A percentile compares a stretch with the other conserved stretches of the same genome.
These are phyloP conservation scores for Cariama cristata DNA, from an alignment of 2,113 vertebrate genomes.

Conservation along the genomic window DNA sequence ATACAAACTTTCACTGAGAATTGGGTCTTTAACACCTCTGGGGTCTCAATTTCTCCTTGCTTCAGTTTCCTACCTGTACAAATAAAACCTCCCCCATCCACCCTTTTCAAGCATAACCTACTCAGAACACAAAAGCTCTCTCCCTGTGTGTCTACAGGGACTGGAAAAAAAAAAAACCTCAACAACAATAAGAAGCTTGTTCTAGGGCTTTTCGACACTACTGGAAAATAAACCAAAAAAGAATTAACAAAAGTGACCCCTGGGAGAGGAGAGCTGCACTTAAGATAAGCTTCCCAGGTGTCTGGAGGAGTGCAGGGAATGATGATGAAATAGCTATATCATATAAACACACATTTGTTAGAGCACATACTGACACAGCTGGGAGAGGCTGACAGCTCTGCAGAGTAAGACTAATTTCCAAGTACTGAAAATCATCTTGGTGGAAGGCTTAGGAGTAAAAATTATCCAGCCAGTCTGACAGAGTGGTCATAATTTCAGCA, in stretches of 20 bases:
- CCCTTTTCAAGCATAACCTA: not conserved
- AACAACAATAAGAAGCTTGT: not conserved
- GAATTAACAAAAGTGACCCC: slow-evolving; percentile 19
- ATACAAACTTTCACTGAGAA: not conserved
- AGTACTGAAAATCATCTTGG: slow-evolving; percentile 6
- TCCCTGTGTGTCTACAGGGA: not conserved
- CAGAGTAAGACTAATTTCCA: slow-evolving; percentile 38
- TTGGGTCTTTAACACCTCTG: not conserved
- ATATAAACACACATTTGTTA: slow-evolving; percentile 16
- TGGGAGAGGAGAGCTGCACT: slow-evolving; percentile 12
- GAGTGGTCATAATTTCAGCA: not conserved
- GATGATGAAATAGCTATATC: slow-evolving; percentile 27
- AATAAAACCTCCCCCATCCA: not conserved
- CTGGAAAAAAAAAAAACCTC: fast-evolving
- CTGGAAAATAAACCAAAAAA: not conserved
- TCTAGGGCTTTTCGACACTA: not conserved
- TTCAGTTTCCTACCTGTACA: not conserved
- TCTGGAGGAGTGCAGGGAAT: not conserved
- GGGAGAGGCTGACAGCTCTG: slow-evolving; percentile 29
- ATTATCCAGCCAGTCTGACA: slow-evolving; percentile 28
- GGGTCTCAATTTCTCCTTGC: not conserved
- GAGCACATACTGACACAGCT: slow-evolving; percentile 16
- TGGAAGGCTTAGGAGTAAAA: slow-evolving; percentile 17
- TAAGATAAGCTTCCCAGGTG: slow-evolving; percentile 27
- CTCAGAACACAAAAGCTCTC: not conserved